These are phyloP conservation scores for Leptobrachium ailaonicum DNA, from an alignment of 2,113 vertebrate species.

Conservation along the genomic window DNA sequence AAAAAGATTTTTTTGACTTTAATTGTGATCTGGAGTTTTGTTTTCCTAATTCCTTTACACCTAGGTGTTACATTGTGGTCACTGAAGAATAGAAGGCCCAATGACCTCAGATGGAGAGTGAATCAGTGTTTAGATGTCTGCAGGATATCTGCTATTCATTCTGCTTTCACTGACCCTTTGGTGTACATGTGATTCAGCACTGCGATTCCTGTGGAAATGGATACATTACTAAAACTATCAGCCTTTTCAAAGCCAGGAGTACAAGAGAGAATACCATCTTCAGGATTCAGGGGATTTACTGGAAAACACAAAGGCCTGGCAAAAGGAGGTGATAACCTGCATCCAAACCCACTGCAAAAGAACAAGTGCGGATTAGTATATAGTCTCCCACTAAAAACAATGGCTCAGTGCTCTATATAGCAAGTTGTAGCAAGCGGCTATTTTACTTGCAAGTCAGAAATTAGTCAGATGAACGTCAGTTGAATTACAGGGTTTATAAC, in stretches of 20 bases:
- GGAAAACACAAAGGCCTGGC: too few relatives aligned
- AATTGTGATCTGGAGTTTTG: constrained; percentile 7
- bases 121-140: constrained; percentile 57
- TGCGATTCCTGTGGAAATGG: constrained; percentile 59
- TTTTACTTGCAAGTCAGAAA: too few relatives aligned
- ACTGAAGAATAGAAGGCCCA: constrained; percentile 33
- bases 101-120: constrained; percentile 33
- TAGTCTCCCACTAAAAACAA: too few relatives aligned
- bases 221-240: constrained; percentile 57
- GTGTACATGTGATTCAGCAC: constrained; percentile 59
- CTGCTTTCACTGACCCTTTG: constrained; percentile 46
- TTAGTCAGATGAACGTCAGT: too few relatives aligned
- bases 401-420: too few relatives aligned
- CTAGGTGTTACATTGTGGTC: constrained; percentile 35
- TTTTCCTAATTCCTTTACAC: constrained; percentile 43
- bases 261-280: constrained; percentile 10
- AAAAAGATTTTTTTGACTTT: neutral
- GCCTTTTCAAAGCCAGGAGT: constrained; percentile 26
- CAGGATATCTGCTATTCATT: constrained; percentile 54
- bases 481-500: too few relatives aligned
- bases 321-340: too few relatives aligned
- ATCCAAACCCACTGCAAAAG: too few relatives aligned
- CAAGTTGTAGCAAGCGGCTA: too few relatives aligned
- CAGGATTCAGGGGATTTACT: neutral
- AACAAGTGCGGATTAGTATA: too few relatives aligned